phyloP scores from a whole-genome alignment of 1,140 invertebrate species.

The Saccostrea glomerata region DNA sequence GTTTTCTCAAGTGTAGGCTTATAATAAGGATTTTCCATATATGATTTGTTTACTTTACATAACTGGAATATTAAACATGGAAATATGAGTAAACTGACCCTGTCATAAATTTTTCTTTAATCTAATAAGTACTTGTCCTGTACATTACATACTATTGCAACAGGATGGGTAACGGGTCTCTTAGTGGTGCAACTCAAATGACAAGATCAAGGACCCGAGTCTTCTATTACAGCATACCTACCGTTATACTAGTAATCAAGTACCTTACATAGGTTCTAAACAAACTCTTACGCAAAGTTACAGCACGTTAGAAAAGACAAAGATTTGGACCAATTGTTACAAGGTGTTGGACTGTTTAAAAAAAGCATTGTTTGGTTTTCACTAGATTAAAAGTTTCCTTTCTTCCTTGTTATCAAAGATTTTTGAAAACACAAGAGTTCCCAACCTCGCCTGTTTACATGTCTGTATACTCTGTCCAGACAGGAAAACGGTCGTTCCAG shows the following conservation, averaged over 20 bases:
- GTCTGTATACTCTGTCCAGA: not conserved
- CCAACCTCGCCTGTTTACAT: constrained; percentile 1
- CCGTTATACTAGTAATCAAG: not conserved
- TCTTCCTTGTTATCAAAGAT: not conserved
- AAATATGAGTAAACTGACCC: not conserved
- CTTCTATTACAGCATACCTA: not conserved
- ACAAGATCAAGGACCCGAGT: not conserved
- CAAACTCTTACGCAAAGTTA: not conserved
- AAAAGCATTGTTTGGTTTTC: not conserved
- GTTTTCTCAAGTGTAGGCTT: not conserved
- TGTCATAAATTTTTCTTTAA: constrained; percentile 13
- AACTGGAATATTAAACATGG: constrained; percentile 2
- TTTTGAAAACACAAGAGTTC: not conserved
- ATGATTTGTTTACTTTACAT: constrained; percentile 4
- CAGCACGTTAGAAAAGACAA: not conserved
- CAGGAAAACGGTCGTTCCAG: not conserved
- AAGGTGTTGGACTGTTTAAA: not conserved
- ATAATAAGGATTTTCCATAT: not conserved
- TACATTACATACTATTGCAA: not conserved
- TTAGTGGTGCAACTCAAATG: not conserved
- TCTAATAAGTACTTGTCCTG: not conserved
- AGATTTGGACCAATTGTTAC: not conserved
- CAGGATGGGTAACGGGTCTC: not conserved
- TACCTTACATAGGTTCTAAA: not conserved
- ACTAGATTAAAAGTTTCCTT: not conserved